A percentile compares a stretch with the other conserved stretches of the same genome.
These are phyloP conservation scores for Encarsia formosa DNA, from an alignment of 2,888 invertebrate genomes.

Conservation along the genomic window DNA sequence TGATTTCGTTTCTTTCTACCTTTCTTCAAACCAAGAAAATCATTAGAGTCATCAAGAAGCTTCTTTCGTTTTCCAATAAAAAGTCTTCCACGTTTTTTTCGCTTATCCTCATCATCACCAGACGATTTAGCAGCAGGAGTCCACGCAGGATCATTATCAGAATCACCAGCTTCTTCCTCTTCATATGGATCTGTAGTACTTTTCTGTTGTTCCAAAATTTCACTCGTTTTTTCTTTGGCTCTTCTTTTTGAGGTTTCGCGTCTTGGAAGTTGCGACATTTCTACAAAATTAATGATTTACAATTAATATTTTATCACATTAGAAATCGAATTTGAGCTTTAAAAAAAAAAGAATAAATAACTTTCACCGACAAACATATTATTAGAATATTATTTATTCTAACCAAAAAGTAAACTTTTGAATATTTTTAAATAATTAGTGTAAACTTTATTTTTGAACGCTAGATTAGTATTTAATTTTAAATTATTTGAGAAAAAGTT, in stretches of 20 bases:
- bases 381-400: too few relatives aligned
- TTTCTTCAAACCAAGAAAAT: neutral
- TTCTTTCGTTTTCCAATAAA: conserved; percentile 11
- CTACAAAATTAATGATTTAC: too few relatives aligned
- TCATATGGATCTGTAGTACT: conserved; percentile 48
- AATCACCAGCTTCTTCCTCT: conserved; percentile 62
- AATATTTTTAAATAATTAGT: too few relatives aligned
- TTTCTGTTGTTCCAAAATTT: conserved; percentile 53
- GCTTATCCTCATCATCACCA: conserved; percentile 48
- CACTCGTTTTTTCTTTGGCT: conserved; percentile 63
- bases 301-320: too few relatives aligned
- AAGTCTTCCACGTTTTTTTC: conserved; percentile 42
- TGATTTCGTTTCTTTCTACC: conserved; percentile 14
- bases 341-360: too few relatives aligned
- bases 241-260: conserved; percentile 63
- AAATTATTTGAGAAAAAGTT: too few relatives aligned
- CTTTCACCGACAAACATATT: too few relatives aligned
- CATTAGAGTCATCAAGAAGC: neutral
- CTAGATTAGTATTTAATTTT: too few relatives aligned
- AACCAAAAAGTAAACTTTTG: too few relatives aligned
- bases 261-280: conserved; percentile 49
- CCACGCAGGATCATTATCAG: conserved; percentile 73
- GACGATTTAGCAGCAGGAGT: conserved; percentile 60
- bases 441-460: too few relatives aligned
- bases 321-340: too few relatives aligned